Evolutionary conservation across 2,113 vertebrate species (phyloP), one percentile per base, ranked within the genome.

Genomic region (Nettapus auritus): DNA sequence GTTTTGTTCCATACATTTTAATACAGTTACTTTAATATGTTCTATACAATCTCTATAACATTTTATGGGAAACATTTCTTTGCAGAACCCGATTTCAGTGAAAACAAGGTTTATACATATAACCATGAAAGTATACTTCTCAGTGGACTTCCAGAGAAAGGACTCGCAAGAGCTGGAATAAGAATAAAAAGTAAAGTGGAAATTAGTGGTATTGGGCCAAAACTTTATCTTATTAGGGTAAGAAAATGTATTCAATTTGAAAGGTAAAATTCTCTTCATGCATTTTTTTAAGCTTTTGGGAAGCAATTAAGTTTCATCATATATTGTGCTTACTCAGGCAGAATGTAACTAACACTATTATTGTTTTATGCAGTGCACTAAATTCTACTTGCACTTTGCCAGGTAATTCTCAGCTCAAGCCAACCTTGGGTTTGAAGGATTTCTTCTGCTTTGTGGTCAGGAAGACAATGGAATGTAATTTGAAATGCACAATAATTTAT

Each of bases 321-420:
- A 55, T 82, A 46, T 97, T 97, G 95, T 97, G 86, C 96, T 97
- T 96, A 93, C 69, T 96, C 86, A 59, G 89, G 89, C 71, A 96
- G 90, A 98, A 97, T 86, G 68, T 89, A 97, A 96, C 89, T 88
- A 96, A 97, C 66, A 48, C 52, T 94, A 48, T 81, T 95, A 64
- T 81, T 93, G 91, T 92, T 96, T 94, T 89, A 97, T 91, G 36
- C 93, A 88, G n/a, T 87, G 80, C 67, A 89, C 96, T 97, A 96
- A 97, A 98, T 97, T 97, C 94, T 92, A 95, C 97, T 98, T 98
- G 96, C 96, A 97, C 95, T 95, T 96, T 95, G 93, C 94, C 90
- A 98, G 94, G 93, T 97, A 98, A 97, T 97, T 97, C 97, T 98
- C 96, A 95, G 80, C 63, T 96, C 93, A 97, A 98, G 97, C 87